These are phyloP conservation scores for Callionymus lyra DNA, from an alignment of 2,113 vertebrate genomes.

Conservation along the genomic window DNA sequence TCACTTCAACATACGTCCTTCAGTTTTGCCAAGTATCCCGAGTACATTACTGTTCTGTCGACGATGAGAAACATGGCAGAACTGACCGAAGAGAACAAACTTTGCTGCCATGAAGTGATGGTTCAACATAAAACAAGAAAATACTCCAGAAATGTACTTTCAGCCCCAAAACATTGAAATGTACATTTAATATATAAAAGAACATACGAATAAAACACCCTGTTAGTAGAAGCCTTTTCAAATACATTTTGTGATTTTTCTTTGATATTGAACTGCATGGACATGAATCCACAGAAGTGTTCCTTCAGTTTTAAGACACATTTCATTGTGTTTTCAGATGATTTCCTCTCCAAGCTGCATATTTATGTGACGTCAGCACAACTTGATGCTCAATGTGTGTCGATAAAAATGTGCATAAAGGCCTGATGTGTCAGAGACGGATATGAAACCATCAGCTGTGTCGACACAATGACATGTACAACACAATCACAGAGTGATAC, in stretches of 20 bases:
- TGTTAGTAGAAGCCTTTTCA: constrained; percentile 54
- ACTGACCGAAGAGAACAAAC: constrained; percentile 69
- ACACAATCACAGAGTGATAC: constrained; percentile 79
- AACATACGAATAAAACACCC: constrained; percentile 74
- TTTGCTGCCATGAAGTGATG: constrained; percentile 58
- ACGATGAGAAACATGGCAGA: constrained; percentile 70
- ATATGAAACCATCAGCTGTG: constrained; percentile 29
- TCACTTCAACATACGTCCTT: constrained; percentile 72
- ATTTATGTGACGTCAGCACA: constrained; percentile 15
- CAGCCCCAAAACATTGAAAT: constrained; percentile 47
- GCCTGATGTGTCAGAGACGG: constrained; percentile 29
- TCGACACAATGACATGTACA: constrained; percentile 72
- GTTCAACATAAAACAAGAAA: constrained; percentile 72
- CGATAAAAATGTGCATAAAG: constrained; percentile 28
- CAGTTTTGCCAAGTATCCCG: constrained; percentile 62
- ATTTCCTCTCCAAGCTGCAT: too few relatives aligned
- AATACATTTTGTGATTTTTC: constrained; percentile 36
- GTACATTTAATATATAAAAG: constrained; percentile 72
- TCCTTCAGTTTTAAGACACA: constrained; percentile 31
- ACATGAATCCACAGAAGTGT: constrained; percentile 52
- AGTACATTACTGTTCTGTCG: constrained; percentile 71
- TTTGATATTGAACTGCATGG: constrained; percentile 56
- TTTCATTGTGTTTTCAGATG: constrained; percentile 10
- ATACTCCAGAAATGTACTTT: constrained; percentile 45
- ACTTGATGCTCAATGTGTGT: constrained; percentile 9